Evolutionary conservation across 2,113 vertebrate species (phyloP).

Genomic region (Antechinus stuartii): DNA sequence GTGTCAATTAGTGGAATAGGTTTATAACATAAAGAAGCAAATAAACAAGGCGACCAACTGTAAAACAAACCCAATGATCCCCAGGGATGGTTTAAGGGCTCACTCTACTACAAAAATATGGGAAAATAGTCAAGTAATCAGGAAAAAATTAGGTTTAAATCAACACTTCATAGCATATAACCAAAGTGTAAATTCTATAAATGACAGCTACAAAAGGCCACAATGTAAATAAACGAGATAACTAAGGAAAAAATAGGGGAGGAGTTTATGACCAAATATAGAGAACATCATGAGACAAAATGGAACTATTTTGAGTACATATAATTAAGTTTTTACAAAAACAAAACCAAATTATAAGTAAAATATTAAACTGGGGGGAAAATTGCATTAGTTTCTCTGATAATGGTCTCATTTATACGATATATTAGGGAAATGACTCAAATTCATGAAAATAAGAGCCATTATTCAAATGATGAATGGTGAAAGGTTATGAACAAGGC

Average conservation of each 20-base stretch:
- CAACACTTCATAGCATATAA: not conserved
- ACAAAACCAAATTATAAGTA: not conserved
- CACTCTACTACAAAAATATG: not conserved
- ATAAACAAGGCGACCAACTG: not conserved
- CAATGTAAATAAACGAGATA: not conserved
- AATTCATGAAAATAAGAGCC: too few relatives aligned
- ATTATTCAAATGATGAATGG: too few relatives aligned
- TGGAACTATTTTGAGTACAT: not conserved
- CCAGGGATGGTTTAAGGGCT: not conserved
- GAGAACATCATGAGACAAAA: not conserved
- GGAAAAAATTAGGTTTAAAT: not conserved
- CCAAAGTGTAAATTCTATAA: not conserved
- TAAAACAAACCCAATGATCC: too few relatives aligned
- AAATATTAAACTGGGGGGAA: not conserved
- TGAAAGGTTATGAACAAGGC: too few relatives aligned
- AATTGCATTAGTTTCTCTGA: not conserved
- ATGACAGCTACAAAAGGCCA: not conserved
- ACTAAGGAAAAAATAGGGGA: not conserved
- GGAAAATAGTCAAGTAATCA: not conserved
- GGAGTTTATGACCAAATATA: not conserved
- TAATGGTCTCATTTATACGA: too few relatives aligned
- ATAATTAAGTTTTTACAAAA: not conserved
- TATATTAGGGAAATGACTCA: too few relatives aligned
- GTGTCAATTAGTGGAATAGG: not conserved
- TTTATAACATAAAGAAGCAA: not conserved